A percentile compares a stretch with the other conserved stretches of the same genome.
These are phyloP conservation scores for Ailuropoda melanoleuca DNA, from an alignment of 2,113 vertebrate genomes.

Conservation along the genomic window DNA sequence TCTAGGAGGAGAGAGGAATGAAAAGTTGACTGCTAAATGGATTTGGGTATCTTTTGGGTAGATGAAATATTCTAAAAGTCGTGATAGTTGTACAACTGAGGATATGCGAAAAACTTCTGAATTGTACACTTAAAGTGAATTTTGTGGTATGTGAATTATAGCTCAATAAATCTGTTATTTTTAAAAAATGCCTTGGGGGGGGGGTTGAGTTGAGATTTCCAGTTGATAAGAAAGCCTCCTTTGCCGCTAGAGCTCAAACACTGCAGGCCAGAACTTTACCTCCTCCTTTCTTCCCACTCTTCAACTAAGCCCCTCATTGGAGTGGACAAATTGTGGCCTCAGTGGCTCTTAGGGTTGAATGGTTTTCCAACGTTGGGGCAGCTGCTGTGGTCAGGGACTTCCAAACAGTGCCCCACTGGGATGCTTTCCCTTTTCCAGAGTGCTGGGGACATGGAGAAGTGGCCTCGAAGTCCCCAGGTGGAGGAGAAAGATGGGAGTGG, in stretches of 20 bases:
- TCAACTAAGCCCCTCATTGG: background rate
- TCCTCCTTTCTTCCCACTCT: background rate
- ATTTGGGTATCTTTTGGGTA: background rate
- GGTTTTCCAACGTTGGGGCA: background rate
- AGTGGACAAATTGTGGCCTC: background rate
- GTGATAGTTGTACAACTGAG: background rate
- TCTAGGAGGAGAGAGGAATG: background rate
- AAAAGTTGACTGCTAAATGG: background rate
- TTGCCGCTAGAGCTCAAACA: background rate
- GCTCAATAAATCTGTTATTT: background rate
- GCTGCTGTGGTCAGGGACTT: background rate
- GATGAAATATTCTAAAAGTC: slow-evolving; percentile 7
- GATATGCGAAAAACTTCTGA: background rate
- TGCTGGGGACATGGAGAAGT: background rate
- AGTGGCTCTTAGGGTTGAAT: background rate
- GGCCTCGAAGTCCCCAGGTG: background rate
- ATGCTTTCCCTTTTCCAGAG: background rate
- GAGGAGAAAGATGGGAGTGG: background rate
- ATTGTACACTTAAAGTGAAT: background rate
- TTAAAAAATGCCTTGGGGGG: background rate
- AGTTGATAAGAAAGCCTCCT: background rate
- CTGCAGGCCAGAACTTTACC: background rate
- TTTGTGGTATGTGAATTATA: background rate
- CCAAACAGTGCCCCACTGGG: background rate
- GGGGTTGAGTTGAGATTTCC: background rate